These are phyloP conservation scores for Prionace glauca DNA, from an alignment of 2,797 vertebrate genomes.

Conservation along the genomic window DNA sequence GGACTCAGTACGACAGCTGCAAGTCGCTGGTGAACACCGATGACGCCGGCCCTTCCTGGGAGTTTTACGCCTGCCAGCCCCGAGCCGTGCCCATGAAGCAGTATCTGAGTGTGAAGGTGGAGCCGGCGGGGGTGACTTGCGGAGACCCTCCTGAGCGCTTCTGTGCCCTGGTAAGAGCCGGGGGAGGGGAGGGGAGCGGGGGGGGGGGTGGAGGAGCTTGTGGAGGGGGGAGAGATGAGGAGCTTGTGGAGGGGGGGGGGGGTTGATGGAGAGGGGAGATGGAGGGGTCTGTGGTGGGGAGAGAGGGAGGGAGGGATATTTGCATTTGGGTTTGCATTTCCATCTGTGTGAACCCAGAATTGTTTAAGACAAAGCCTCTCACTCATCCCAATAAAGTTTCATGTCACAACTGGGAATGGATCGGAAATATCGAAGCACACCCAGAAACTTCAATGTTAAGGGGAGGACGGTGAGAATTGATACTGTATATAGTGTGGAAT, in stretches of 20 bases:
- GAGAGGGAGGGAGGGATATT: too few species aligned
- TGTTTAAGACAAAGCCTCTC: too few species aligned
- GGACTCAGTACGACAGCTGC: conserved; percentile 89
- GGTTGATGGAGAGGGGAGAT: too few species aligned
- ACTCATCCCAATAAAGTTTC: too few species aligned
- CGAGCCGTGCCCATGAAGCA: conserved; percentile 81
- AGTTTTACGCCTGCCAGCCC: conserved; percentile 93
- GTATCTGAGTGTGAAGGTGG: conserved; percentile 82
- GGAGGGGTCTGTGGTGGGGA: too few species aligned
- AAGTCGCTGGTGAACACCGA: conserved; percentile 95
- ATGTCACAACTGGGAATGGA: neutral
- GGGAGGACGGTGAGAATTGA: neutral
- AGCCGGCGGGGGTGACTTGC: conserved; percentile 85
- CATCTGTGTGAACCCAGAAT: too few species aligned
- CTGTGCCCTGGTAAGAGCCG: conserved; percentile 80
- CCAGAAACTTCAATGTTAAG: too few species aligned
- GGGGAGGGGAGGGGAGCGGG: neutral
- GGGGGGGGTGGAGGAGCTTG: too few species aligned
- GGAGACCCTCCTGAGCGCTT: conserved; percentile 90
- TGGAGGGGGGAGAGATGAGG: too few species aligned
- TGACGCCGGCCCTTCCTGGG: conserved; percentile 83
- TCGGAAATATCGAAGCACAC: neutral
- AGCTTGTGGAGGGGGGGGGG: too few species aligned
- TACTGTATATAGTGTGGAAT: neutral
- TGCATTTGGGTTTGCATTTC: too few species aligned